phyloP scores from a whole-genome alignment of 2,888 invertebrate genomes.

The Idaea dimidiata region DNA sequence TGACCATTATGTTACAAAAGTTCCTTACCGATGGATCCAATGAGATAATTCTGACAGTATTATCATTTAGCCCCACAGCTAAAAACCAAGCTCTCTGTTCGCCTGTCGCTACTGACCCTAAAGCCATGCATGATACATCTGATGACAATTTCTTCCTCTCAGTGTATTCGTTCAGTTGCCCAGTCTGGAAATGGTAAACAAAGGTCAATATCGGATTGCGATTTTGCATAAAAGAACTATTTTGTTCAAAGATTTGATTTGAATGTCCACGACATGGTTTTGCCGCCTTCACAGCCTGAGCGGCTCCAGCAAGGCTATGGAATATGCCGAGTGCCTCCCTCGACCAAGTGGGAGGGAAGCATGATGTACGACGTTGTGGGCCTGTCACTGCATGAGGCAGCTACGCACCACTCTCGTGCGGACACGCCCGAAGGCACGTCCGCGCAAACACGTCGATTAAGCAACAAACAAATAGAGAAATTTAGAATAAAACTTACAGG shows the following conservation, averaged over 20 bases:
- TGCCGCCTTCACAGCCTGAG: conserved; percentile 84
- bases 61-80: conserved; percentile 97
- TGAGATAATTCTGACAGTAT: conserved; percentile 98
- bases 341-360: conserved; percentile 75
- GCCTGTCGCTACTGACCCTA: conserved; percentile 96
- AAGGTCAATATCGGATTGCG: conserved; percentile 13
- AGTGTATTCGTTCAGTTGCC: conserved; percentile 98
- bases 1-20: not conserved
- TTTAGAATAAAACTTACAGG: conserved; percentile 84
- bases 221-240: conserved; percentile 8
- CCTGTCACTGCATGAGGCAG: conserved; percentile 75
- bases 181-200: conserved; percentile 86
- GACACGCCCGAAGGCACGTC: conserved; percentile 50
- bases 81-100: conserved; percentile 97
- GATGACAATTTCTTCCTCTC: conserved; percentile 97
- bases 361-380: conserved; percentile 84
- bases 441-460: conserved; percentile 61
- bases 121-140: conserved; percentile 99
- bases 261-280: conserved; percentile 86
- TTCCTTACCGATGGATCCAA: conserved; percentile 91
- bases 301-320: conserved; percentile 87
- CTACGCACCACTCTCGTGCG: conserved; percentile 70
- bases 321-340: conserved; percentile 84
- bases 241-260: conserved; percentile 2
- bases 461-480: conserved; percentile 6